These are phyloP conservation scores for Mythimna albipuncta DNA, from an alignment of 2,888 invertebrate genomes.

Conservation along the genomic window DNA sequence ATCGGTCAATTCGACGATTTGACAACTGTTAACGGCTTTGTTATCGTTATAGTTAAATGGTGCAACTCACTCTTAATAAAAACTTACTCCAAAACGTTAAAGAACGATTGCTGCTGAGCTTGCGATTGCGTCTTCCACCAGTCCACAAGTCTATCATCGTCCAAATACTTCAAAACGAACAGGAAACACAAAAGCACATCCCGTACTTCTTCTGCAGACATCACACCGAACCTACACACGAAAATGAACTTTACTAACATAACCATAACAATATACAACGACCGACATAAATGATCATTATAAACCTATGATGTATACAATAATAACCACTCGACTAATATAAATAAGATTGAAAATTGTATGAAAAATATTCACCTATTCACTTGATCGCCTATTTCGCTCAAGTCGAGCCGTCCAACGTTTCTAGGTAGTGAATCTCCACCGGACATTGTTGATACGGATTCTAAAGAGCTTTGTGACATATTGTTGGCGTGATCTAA, in stretches of 20 bases:
- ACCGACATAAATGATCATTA: constrained; percentile 73
- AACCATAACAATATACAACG: not conserved
- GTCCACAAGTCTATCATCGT: constrained; percentile 96
- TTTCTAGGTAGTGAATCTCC: constrained; percentile 88
- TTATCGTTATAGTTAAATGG: too few relatives aligned
- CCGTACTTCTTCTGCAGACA: constrained; percentile 94
- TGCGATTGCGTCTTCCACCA: constrained; percentile 98
- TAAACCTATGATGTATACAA: constrained; percentile 75
- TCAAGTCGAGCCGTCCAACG: constrained; percentile 81
- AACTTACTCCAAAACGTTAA: constrained; percentile 95
- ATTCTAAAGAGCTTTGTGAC: constrained; percentile 95
- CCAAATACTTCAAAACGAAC: constrained; percentile 97
- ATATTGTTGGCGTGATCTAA: constrained; percentile 93
- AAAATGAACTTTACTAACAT: not conserved
- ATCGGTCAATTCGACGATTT: too few relatives aligned
- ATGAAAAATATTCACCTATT: constrained; percentile 80
- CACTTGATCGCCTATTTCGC: constrained; percentile 88
- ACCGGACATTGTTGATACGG: constrained; percentile 93
- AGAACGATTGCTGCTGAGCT: constrained; percentile 95
- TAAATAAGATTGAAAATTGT: not conserved
- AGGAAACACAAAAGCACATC: constrained; percentile 97
- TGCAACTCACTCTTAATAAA: too few relatives aligned
- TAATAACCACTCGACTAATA: not conserved
- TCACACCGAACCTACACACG: constrained; percentile 85
- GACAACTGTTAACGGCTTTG: too few relatives aligned